Evolutionary conservation across 1,140 invertebrate genomes (phyloP).

Genomic region (Gryon sp.): DNA sequence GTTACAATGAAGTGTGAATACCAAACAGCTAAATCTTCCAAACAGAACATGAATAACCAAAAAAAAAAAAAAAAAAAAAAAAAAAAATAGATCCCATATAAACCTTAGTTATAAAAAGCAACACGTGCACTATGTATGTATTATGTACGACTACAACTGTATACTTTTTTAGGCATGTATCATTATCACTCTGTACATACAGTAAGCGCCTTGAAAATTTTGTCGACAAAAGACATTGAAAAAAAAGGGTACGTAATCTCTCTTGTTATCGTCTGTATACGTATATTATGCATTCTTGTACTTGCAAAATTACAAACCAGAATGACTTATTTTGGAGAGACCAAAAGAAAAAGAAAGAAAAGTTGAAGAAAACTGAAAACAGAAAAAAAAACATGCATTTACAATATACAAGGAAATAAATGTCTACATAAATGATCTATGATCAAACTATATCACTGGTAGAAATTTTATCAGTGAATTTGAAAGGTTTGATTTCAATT

Average conservation of each 20-base stretch:
- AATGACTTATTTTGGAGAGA: conserved; percentile 21
- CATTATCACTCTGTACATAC: conserved; percentile 46
- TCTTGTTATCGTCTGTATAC: conserved; percentile 1
- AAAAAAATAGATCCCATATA: not conserved
- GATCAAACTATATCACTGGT: too few species aligned
- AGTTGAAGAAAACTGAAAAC: not conserved
- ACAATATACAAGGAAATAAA: conserved; percentile 17
- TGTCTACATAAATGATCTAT: conserved; percentile 34
- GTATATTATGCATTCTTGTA: conserved; percentile 34
- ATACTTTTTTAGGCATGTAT: conserved; percentile 24
- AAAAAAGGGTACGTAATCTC: conserved; percentile 4
- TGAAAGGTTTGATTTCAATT: too few species aligned
- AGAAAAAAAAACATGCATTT: conserved; percentile 20
- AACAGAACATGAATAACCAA: conserved; percentile 17
- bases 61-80: not conserved
- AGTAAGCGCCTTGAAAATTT: conserved; percentile 33
- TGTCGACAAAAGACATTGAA: conserved; percentile 1
- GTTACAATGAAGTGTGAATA: conserved; percentile 11
- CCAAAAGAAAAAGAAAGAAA: conserved; percentile 13
- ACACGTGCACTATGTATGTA: conserved; percentile 26
- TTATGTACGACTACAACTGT: conserved; percentile 26
- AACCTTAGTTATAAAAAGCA: conserved; percentile 6
- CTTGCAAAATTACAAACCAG: conserved; percentile 18
- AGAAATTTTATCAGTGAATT: too few species aligned
- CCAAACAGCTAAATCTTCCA: conserved; percentile 5